Percentiles rank a stretch among this genome's conserved stretches.
Evolutionary conservation across 2,797 vertebrate species (phyloP).

Genomic region (Lepus oiostolus): DNA sequence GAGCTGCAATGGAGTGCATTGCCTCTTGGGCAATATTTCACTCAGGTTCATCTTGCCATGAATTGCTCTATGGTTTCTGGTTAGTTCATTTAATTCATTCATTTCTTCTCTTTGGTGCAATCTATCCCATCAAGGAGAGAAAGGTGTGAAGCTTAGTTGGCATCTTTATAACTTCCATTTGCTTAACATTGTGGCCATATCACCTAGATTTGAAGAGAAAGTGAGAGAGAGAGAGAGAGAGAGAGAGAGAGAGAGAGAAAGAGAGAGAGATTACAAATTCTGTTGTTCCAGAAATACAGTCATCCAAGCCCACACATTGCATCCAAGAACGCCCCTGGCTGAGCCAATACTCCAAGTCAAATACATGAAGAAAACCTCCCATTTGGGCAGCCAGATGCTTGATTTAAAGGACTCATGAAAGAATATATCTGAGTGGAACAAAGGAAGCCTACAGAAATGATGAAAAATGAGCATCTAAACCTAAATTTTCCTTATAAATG

Average conservation of each 20-base stretch:
- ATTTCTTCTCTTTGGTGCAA: conserved; percentile 58
- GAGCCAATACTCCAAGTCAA: conserved; percentile 31
- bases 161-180: conserved; percentile 58
- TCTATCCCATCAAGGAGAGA: neutral
- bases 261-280: neutral
- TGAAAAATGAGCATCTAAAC: neutral
- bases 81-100: conserved; percentile 28
- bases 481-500: conserved; percentile 11
- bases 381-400: neutral
- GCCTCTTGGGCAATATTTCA: neutral
- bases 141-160: conserved; percentile 61
- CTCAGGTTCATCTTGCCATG: neutral
- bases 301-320: neutral
- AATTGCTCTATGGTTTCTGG: conserved; percentile 65
- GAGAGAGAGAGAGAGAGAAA: neutral
- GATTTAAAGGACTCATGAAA: neutral
- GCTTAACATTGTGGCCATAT: conserved; percentile 71
- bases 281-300: conserved; percentile 29
- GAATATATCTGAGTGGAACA: neutral
- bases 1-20: neutral
- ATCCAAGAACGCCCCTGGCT: neutral
- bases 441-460: neutral
- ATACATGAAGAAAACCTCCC: neutral
- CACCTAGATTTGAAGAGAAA: conserved; percentile 1
- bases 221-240: neutral